Evolutionary conservation across 1,140 invertebrate genomes (phyloP), one percentile per base, ranked within the genome.

Genomic region (Macrobrachium nipponense): DNA sequence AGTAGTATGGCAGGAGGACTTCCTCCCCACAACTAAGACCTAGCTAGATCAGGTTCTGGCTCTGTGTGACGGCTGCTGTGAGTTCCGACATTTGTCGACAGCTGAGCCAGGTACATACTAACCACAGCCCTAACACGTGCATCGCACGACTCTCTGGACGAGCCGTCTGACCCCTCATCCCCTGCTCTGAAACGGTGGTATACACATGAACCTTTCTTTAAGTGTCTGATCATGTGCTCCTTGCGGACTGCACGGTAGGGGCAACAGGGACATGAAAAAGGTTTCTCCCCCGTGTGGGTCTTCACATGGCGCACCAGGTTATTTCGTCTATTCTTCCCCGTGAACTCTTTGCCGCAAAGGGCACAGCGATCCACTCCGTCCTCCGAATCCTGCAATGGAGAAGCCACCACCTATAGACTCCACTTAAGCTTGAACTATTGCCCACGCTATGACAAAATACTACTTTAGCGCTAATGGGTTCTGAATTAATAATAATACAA

Each of bases 341-440:
- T 88, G 87, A 88, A 88, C 76, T 88, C 87, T 88, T 88, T 88
- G 87, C 87, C 83, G 82, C 87, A 88, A 75, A 86, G 87, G 79
- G 66, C 87, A 88, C 87, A 88, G 87, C 82, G 80, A 86, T 88
- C 87, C 78, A 88, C 87, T 88, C 84, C 87, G 73, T 88, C 87
- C 84, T 86, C 84, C 84, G 77, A 86, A 61, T 86, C 84, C 84
- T 86, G 84, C 84, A 86, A 86, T 80, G 84, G 77, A 86, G 84
- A 86, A 86, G 84, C 84, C 84, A 86, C 84, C 43, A 73, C 84
- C 84, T 86, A 86, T 51, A 75, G 78, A 80, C 60, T 62, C 77
- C 80, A 64, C 68, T 76, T 80, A 73, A 70, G 68, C 68, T 61
- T 86, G 80, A 80, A 51, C 77, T 73, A 58, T 75, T 59, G 70